These are phyloP conservation scores for Yoshiicerus persimilis DNA, from an alignment of 1,140 invertebrate genomes.

Conservation along the genomic window DNA sequence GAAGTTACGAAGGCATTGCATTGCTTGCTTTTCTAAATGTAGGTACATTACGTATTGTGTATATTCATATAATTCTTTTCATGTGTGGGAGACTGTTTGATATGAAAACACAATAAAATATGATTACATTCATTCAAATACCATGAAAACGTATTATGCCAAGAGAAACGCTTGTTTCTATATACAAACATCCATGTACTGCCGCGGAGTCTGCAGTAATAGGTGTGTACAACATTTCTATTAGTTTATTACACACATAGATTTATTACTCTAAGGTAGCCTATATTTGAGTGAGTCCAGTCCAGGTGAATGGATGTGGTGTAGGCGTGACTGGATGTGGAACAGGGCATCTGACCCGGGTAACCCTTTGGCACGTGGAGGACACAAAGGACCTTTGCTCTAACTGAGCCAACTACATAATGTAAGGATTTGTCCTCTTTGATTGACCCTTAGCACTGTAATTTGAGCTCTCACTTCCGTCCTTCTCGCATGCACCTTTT, in stretches of 20 bases:
- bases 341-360: slow-evolving; percentile 25
- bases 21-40: neutral
- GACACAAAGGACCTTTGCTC: slow-evolving; percentile 31
- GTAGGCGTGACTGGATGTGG: slow-evolving; percentile 26
- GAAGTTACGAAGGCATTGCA: neutral
- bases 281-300: neutral
- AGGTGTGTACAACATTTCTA: too few relatives aligned
- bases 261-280: neutral
- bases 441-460: slow-evolving; percentile 31
- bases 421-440: slow-evolving; percentile 11
- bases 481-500: neutral
- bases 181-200: too few relatives aligned
- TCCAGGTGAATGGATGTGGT: slow-evolving; percentile 6
- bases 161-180: too few relatives aligned
- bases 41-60: neutral
- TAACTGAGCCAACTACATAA: slow-evolving; percentile 4
- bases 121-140: neutral
- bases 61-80: neutral
- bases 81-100: slow-evolving; percentile 4
- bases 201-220: too few relatives aligned
- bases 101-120: neutral
- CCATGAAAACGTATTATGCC: neutral
- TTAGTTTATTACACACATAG: neutral
- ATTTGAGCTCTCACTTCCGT: slow-evolving; percentile 42
- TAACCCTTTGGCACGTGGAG: slow-evolving; percentile 44